phyloP scores from a whole-genome alignment of 2,797 vertebrate genomes.

The Sarcophilus harrisii region DNA sequence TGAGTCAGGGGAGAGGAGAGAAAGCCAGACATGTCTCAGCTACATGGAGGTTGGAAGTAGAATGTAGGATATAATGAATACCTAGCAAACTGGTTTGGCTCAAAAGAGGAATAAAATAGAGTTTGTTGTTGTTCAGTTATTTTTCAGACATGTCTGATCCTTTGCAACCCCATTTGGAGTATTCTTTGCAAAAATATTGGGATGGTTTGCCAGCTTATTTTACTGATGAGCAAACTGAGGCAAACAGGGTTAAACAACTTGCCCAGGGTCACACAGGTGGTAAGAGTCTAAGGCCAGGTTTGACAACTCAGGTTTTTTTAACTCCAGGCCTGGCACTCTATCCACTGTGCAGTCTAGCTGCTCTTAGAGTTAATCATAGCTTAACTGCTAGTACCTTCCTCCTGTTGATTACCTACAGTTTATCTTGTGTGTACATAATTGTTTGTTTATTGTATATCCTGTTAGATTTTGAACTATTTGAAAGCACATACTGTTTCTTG shows the following conservation, averaged over 20 bases:
- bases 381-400: background rate
- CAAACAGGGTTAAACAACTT: background rate
- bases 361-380: background rate
- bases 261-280: background rate
- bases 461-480: background rate
- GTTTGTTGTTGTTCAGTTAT: background rate
- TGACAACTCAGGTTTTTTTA: background rate
- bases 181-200: background rate
- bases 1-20: background rate
- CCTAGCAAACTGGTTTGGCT: background rate
- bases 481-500: background rate
- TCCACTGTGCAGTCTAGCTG: background rate
- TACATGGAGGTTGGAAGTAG: background rate
- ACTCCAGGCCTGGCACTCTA: background rate
- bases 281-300: background rate
- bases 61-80: background rate
- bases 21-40: background rate
- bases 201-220: background rate
- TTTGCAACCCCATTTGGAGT: background rate
- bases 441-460: background rate
- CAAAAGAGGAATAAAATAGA: background rate
- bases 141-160: background rate
- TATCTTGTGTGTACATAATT: background rate
- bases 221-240: background rate
- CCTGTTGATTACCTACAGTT: background rate